These are phyloP conservation scores for Asteroscopus sphinx DNA, from an alignment of 2,888 invertebrate genomes.

Conservation along the genomic window DNA sequence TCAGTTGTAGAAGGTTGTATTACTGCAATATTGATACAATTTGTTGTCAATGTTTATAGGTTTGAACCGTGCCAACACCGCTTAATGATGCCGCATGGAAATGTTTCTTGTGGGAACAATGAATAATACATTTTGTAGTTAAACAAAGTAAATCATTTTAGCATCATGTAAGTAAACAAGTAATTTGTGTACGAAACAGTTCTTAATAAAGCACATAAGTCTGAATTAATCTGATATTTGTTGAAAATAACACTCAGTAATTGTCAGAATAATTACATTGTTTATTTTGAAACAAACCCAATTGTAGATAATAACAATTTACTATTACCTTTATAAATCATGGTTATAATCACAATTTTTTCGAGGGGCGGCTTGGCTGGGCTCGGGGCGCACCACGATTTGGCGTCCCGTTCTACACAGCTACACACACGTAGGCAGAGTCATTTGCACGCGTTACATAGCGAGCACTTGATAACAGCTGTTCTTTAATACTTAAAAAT, in stretches of 20 bases:
- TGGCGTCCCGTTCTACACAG: too few relatives aligned
- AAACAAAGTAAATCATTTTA: slow-evolving; percentile 7
- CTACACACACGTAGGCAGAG: too few relatives aligned
- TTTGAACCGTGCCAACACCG: slow-evolving; percentile 14
- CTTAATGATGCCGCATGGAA: slow-evolving; percentile 16
- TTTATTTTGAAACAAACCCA: slow-evolving; percentile 26
- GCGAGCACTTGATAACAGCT: too few relatives aligned
- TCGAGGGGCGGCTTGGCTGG: too few relatives aligned
- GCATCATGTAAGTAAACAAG: neutral
- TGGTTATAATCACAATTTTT: neutral
- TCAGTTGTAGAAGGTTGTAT: slow-evolving; percentile 4
- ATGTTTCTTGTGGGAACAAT: slow-evolving; percentile 1
- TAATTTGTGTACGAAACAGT: slow-evolving; percentile 1
- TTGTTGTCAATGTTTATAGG: slow-evolving; percentile 12
- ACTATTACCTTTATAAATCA: neutral
- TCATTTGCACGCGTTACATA: too few relatives aligned
- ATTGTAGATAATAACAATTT: neutral
- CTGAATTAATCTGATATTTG: slow-evolving; percentile 1
- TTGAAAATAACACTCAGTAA: slow-evolving; percentile 20
- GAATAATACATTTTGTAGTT: neutral
- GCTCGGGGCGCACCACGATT: too few relatives aligned
- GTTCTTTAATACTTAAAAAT: too few relatives aligned
- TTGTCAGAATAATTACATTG: slow-evolving; percentile 19
- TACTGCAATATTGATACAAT: slow-evolving; percentile 7
- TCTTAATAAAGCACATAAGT: slow-evolving; percentile 16